phyloP scores from a whole-genome alignment of 2,797 vertebrate species.

The Eulemur rubriventer region DNA sequence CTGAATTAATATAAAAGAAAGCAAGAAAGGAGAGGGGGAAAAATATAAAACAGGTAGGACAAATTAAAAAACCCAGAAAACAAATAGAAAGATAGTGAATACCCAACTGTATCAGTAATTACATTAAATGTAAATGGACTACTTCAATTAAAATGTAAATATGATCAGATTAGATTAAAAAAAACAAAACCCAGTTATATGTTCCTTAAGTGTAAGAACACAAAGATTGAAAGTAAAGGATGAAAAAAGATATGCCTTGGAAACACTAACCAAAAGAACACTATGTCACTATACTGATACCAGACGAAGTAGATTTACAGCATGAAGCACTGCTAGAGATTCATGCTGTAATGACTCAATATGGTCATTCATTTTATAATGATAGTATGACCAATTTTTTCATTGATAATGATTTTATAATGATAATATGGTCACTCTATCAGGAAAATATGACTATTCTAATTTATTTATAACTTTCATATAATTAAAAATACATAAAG shows the following conservation, averaged over 20 bases:
- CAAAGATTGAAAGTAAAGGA: neutral
- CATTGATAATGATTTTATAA: neutral
- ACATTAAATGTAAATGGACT: neutral
- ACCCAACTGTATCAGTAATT: neutral
- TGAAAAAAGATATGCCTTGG: neutral
- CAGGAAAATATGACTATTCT: neutral
- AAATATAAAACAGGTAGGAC: neutral
- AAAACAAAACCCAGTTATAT: neutral
- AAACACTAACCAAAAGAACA: neutral
- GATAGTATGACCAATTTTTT: neutral
- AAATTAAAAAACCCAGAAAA: neutral
- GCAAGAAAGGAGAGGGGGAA: neutral
- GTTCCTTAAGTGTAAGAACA: neutral
- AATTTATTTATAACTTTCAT: neutral
- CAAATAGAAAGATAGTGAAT: neutral
- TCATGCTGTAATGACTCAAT: neutral
- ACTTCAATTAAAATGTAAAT: neutral
- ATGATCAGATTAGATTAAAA: neutral
- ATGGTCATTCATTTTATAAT: neutral
- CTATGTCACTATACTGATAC: neutral
- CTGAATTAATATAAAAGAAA: neutral
- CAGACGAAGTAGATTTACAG: neutral
- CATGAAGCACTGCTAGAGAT: neutral
- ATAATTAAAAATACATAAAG: neutral
- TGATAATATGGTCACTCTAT: neutral